Base-by-base conservation (phyloP, 2,888 invertebrate species). In the Pristionchus maxplancki region DNA sequence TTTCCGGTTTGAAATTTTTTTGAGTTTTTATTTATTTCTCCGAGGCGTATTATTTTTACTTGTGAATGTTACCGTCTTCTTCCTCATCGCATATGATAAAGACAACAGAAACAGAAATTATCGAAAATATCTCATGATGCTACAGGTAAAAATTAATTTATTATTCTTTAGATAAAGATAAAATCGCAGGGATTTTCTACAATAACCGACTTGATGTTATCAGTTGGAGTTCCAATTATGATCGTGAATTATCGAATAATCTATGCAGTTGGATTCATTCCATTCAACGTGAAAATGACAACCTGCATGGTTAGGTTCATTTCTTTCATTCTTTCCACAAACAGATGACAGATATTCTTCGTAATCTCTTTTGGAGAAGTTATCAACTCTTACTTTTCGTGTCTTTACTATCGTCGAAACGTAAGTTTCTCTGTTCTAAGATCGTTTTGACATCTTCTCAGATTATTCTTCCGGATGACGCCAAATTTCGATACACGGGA, bases 401-500 rank as follows among this genome's bases (percentile, higher is more conserved):
- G 78, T 78, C 48, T 78, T 48, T 78, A 48, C 78, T 78, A 78
- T 78, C 78, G 78, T 28, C 78, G 78, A 48, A 78, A 78, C 44
- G 67, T 67, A 31, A 67, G 67, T 67, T 34, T 34, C 13, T n/a
- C 31, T 15, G 9, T 1, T 67, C 34, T 31, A 20, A 34, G 4
- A 9, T 71, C 71, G 3, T 15, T 40, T 74, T 24, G 34, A 74
- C 40, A 37, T 74, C 11, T 24, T 37, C 24, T 24, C 8, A 78
- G 78, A 44, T 78, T n/a, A 78, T 78, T 28, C 24, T 78, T 44
- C 78, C 78, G 1, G 78, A 44, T 44, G 78, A 48, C n/a, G 78
- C 78, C 1, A 24, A 34, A 48, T 78, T 78, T 78, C 78, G 44
- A 44, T 78, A 28, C 28, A 78, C 44, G 8, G 78, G 78, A 78